Percentiles rank a stretch among this genome's conserved stretches.
Evolutionary conservation across 2,888 invertebrate species (phyloP).

Genomic region (Ophraella communa): DNA sequence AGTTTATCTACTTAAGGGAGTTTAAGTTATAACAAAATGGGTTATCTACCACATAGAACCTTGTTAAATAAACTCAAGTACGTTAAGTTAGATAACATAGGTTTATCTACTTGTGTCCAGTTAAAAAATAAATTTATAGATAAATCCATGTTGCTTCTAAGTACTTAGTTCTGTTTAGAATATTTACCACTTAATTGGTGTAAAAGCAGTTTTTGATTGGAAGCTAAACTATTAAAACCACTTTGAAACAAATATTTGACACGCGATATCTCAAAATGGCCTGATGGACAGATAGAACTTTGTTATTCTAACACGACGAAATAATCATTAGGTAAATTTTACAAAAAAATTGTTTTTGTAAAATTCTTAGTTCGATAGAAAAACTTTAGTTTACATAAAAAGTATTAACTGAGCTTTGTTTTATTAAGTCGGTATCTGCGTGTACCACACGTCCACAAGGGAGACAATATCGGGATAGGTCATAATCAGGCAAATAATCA

Average conservation of each 20-base stretch:
- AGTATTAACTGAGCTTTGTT: no score
- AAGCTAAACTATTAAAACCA: constrained; percentile 9
- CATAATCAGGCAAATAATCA: no score
- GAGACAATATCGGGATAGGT: no score
- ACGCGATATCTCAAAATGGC: constrained; percentile 2
- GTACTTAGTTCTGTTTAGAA: neutral
- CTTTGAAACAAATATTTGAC: neutral
- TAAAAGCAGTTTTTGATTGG: constrained; percentile 6
- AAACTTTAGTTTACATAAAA: no score
- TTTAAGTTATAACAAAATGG: neutral
- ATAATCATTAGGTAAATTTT: no score
- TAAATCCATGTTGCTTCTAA: neutral
- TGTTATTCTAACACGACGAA: neutral
- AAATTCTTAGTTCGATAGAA: no score
- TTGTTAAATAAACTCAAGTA: constrained; percentile 2
- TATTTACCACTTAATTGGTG: neutral
- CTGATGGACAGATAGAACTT: neutral
- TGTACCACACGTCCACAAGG: no score
- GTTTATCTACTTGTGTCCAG: constrained; percentile 3
- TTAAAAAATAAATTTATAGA: neutral
- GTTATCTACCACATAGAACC: constrained; percentile 11
- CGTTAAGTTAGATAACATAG: constrained; percentile 7
- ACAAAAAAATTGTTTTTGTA: no score
- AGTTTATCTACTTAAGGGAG: no score
- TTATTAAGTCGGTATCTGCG: no score